Evolutionary conservation across 2,797 vertebrate genomes (phyloP), one percentile per base, ranked within the genome.

Genomic region (Columba guinea): DNA sequence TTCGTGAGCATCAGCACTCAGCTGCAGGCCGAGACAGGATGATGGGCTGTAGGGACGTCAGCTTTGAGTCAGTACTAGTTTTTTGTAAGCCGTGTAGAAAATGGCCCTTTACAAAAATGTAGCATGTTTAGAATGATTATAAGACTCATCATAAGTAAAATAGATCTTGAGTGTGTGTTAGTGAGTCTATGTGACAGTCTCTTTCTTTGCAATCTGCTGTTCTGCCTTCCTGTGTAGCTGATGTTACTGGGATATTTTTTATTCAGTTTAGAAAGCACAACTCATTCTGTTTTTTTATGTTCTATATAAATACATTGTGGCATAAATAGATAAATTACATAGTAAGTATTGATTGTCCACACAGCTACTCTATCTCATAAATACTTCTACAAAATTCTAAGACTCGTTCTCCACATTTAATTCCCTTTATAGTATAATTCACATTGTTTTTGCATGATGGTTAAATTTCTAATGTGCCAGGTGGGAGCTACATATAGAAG

Each of bases 201-300:
- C 85, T 86, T 85, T 53, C 69, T 94, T 78, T 49, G 11, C 64
- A 64, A 81, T n/a, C 48, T 87, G 94, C 44, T 71, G 9, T 79
- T 84, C 41, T 76, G 32, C 51, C 59, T 96, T 91, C 76, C n/a
- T 59, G 37, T 59, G 8, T 79, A 84, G 35, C 52, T 93, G 79
- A 63, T 64, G 69, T 89, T 86, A 83, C 59, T 85, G 75, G n/a
- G 55, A 28, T 59, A 71, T 87, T 76, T 94, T 95, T 87, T 87
- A 90, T 92, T 95, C 90, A 84, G 78, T 92, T 67, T 94, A 83
- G 70, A 90, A 96, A 91, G 65, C 67, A 94, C 75, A 69, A 37
- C 24, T 92, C 62, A 78, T 91, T 90, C n/a, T 81, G 60, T 93
- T 92, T 82, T 62, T 83, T 86, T 85, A 37, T 94, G 48, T 89